These are phyloP conservation scores for Eristalis intricaria DNA, from an alignment of 2,888 invertebrate genomes.

Conservation along the genomic window DNA sequence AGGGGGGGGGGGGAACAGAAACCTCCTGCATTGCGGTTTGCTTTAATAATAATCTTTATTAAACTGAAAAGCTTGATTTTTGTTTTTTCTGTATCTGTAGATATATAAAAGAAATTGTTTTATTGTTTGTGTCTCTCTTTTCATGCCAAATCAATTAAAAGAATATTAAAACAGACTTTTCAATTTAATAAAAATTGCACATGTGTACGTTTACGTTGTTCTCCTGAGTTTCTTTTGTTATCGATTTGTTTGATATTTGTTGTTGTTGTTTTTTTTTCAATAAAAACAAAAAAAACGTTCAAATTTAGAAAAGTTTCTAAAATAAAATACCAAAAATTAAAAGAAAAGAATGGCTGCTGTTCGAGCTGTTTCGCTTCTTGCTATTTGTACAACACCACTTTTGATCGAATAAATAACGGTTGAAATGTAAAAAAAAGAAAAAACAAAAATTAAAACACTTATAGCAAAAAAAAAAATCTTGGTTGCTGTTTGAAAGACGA, in stretches of 20 bases:
- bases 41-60: conserved; percentile 42
- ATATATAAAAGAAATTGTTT: conserved; percentile 21
- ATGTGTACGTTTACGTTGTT: conserved; percentile 18
- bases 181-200: conserved; percentile 66
- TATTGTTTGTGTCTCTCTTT: neutral
- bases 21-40: conserved; percentile 24
- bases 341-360: neutral
- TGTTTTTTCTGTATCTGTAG: neutral
- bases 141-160: conserved; percentile 45
- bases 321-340: conserved; percentile 45
- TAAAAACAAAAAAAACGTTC: neutral
- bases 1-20: conserved; percentile 26
- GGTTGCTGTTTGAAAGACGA: neutral
- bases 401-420: conserved; percentile 12
- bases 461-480: neutral
- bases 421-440: conserved; percentile 24
- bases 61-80: conserved; percentile 43
- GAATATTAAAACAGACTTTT: conserved; percentile 38
- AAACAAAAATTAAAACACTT: conserved; percentile 9
- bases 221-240: neutral
- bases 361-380: neutral
- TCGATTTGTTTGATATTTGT: neutral
- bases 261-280: conserved; percentile 7
- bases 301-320: conserved; percentile 28
- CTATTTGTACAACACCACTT: neutral